phyloP scores from a whole-genome alignment of 92 coral and sea anemone species.

The Muricea muricata region DNA sequence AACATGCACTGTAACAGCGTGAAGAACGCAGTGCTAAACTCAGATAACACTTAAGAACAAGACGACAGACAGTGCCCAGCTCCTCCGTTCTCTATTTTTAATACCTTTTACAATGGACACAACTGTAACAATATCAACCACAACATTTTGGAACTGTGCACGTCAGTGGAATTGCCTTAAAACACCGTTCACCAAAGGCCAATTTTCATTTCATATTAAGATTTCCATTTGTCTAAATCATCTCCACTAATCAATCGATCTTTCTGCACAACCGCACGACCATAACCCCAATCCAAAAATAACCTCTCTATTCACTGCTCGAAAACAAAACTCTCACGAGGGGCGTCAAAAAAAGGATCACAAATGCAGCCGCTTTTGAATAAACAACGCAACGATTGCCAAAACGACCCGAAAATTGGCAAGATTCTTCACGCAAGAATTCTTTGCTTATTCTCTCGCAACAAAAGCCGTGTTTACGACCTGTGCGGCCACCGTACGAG shows the following conservation, averaged over 20 bases:
- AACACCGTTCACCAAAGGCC: too few relatives aligned
- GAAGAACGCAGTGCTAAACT: too few relatives aligned
- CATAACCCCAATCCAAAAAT: background rate
- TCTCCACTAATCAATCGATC: too few relatives aligned
- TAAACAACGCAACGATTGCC: background rate
- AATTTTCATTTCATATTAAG: too few relatives aligned
- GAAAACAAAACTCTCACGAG: background rate
- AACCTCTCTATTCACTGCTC: too few relatives aligned
- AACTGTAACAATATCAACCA: background rate
- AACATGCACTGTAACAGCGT: too few relatives aligned
- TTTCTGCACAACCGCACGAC: too few relatives aligned
- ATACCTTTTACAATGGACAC: background rate
- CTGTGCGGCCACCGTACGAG: background rate
- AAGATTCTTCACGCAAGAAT: background rate
- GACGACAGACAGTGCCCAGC: too few relatives aligned
- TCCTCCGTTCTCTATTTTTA: background rate
- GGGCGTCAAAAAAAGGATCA: background rate
- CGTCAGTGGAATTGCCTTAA: too few relatives aligned
- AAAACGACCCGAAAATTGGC: slow-evolving; percentile 1
- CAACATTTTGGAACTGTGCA: background rate
- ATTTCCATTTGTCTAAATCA: too few relatives aligned
- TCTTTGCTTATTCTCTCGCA: background rate
- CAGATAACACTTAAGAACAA: too few relatives aligned
- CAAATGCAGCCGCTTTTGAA: background rate
- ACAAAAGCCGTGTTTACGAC: background rate